Evolutionary conservation across 1,140 invertebrate species (phyloP), one percentile per base, ranked within the genome.

Genomic region (Atta texana): DNA sequence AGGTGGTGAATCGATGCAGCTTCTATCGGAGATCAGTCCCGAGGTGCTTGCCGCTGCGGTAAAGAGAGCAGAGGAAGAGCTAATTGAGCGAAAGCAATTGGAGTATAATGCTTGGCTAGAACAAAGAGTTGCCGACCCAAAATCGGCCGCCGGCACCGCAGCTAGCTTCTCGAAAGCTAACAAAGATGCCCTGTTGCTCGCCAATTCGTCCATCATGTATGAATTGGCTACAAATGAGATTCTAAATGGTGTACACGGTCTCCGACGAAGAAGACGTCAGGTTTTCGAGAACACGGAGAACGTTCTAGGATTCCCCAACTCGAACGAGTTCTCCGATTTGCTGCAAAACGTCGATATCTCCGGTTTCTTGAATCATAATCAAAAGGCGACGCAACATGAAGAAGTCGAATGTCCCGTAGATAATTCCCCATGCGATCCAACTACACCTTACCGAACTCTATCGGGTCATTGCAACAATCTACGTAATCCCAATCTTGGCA

Each of bases 381-480:
- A 91, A 0, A 93, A 93, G 34, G 89, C 95, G 0, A 96, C 95
- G 0, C 94, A 94, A 86, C 96, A 96, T 76, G 97, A 97, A 34
- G 97, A 98, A 85, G 93, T 96, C 3, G 96, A 91, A 0, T 96
- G 96, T 82, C 95, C 94, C 0, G 87, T 94, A 0, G 96, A 96
- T 24, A 93, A 96, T 21, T 95, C 95, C 0, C 94, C 96, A 7
- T 99, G 98, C 91, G 98, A 99, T 92, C 96, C 98, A 1, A 97
- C 96, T 0, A 96, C 96, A 0, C 97, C 97, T 0, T 99, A 98
- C 95, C 96, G 98, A 87, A 97, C 97, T 0, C 96, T 97, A 51
- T 98, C 97, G 0, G 98, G 98, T 4, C 97, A 98, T 90, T 99
- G 98, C 92, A 99, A 99, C 92, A 99, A 99, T 93, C 93, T 99